Evolutionary conservation across 1,140 invertebrate genomes (phyloP), one percentile per base, ranked within the genome.

Genomic region (Sminthurinus signatus): DNA sequence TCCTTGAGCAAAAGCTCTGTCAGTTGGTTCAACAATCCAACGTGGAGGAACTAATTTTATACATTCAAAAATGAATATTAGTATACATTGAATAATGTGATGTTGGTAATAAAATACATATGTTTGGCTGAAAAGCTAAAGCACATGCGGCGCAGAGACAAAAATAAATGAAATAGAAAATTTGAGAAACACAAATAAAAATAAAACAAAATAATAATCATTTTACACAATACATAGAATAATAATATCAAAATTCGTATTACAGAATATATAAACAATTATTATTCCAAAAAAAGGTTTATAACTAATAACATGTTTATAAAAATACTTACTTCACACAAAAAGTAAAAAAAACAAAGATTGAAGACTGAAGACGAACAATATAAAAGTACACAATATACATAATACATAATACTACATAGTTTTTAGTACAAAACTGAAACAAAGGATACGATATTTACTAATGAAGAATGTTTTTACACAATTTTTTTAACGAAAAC

Each of bases 21-120:
- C 91, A 73, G 90, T 89, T 21, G 94, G 94, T 78, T 96, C 92
- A 72, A 93, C 82, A 75, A 95, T 93, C 93, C 94, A 98, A 76
- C 91, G 87, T 64, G 94, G 93, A 69, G 93, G 93, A 73, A 97
- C 93, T 96, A 80, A 73, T 52, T 56, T 39, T 15, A 36, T 36
- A 36, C 21, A 61, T n/a, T 17, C 42, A 63, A 64, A 39, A 39
- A 15, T 56, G 23, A 23, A 64, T 59, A 31, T 57, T 62, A 61
- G 52, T 70, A 55, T 50, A 25, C 42, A 39, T 28, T 39, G 39
- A 43, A 23, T 44, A 25, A 48, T 23, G n/a, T 25, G 21, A 52
- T 23, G 21, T 64, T 61, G 60, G 36, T 28, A 51, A 32, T 56
- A 39, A 66, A n/a, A n/a, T n/a, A n/a, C n/a, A n/a, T n/a, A n/a